phyloP scores from a whole-genome alignment of 2,797 vertebrate genomes.

The Pteronotus mesoamericanus region DNA sequence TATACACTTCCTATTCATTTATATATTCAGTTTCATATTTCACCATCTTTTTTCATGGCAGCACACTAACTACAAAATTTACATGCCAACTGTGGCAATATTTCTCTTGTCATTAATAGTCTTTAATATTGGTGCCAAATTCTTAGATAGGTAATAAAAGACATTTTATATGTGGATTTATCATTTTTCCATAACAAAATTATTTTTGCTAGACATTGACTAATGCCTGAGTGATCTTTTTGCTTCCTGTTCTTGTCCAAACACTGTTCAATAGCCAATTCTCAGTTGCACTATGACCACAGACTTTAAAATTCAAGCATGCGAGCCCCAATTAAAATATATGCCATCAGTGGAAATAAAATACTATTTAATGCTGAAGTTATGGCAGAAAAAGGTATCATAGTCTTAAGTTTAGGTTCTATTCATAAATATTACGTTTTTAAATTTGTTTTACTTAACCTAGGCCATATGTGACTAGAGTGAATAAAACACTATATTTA shows the following conservation, averaged over 20 bases:
- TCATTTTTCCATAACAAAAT: not conserved
- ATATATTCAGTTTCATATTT: not conserved
- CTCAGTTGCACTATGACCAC: not conserved
- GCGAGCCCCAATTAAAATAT: not conserved
- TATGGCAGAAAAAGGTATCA: not conserved
- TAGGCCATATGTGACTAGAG: not conserved
- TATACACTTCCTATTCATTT: not conserved
- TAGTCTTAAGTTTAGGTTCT: not conserved
- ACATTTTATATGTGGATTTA: not conserved
- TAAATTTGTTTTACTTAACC: not conserved
- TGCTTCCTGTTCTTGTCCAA: not conserved
- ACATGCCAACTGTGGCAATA: not conserved
- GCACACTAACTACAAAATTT: not conserved
- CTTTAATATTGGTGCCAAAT: not conserved
- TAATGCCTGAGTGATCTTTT: not conserved
- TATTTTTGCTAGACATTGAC: not conserved
- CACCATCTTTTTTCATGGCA: not conserved
- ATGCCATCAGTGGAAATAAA: not conserved
- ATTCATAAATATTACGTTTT: not conserved
- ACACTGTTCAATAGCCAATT: not conserved
- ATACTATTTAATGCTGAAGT: not conserved
- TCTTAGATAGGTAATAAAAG: not conserved
- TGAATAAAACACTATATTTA: not conserved
- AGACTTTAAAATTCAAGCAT: not conserved
- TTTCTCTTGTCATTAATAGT: not conserved